Evolutionary conservation across 2,888 invertebrate genomes (phyloP), one percentile per base, ranked within the genome.

Genomic region (Microplitis deprimator): DNA sequence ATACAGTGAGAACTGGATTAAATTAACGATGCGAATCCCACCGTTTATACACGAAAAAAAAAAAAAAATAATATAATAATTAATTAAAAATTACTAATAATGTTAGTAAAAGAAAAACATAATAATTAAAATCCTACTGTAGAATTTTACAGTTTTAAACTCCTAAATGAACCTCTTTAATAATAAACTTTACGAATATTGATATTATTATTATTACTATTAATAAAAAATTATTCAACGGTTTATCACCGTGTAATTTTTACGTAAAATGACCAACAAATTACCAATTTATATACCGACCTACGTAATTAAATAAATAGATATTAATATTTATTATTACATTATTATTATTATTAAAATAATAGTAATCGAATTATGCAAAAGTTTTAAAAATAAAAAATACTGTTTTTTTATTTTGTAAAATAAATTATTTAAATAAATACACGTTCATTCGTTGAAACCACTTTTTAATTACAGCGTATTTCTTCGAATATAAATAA

Each of bases 181-280:
- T 71, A 76, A 70, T 17, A 74, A 81, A 79, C 75, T 77, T 73
- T 80, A 83, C 82, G 81, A 82, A 83, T 83, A 72, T 70, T 41
- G 74, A 80, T 79, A 76, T 72, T 78, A 64, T 50, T 50, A 50
- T 50, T 50, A 50, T 50, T 50, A 50, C 8, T 50, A 50, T 50
- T 50, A 50, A 8, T 50, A 50, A 8, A 13, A 13, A 50, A 50
- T 50, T 71, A 76, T 73, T 71, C 76, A 72, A 72, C 74, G 77
- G 78, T 41, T 72, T 75, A 75, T 81, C 70, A 79, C 77, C 79
- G 81, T 84, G 77, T 88, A 87, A 87, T 86, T 87, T 84, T 87
- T 88, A 87, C 83, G 81, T 88, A 87, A 89, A 88, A 87, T 85
- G 88, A 89, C 89, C 89, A 89, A 89, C 82, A 84, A 84, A 83